Percentiles rank a stretch among this genome's conserved stretches.
These are phyloP conservation scores for Allygus modestus DNA, from an alignment of 2,888 invertebrate species.

Conservation along the genomic window DNA sequence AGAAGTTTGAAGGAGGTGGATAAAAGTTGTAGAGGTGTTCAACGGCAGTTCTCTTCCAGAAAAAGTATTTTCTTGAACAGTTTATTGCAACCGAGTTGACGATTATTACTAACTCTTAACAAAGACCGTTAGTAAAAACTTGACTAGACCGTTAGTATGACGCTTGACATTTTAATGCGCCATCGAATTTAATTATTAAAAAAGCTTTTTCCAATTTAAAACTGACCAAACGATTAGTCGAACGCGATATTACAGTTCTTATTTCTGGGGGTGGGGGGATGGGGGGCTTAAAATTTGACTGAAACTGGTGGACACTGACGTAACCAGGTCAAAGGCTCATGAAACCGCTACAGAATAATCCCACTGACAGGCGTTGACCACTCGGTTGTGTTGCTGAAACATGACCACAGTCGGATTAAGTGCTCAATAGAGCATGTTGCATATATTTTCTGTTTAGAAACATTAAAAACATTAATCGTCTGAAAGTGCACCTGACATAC, in stretches of 20 bases:
- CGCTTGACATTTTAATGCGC: too few relatives aligned
- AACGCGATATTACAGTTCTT: too few relatives aligned
- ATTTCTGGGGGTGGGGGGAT: too few relatives aligned
- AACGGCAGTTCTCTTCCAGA: neutral
- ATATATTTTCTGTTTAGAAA: too few relatives aligned
- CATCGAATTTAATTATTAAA: too few relatives aligned
- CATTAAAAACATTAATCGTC: too few relatives aligned
- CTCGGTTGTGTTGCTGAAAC: neutral
- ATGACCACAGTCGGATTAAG: neutral
- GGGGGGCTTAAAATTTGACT: neutral
- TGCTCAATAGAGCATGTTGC: neutral
- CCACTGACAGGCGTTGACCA: neutral
- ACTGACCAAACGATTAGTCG: too few relatives aligned
- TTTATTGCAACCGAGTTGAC: neutral
- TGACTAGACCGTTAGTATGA: too few relatives aligned
- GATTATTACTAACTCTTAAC: too few relatives aligned
- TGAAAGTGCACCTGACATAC: too few relatives aligned
- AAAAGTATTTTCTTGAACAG: neutral
- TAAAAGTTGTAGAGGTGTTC: neutral
- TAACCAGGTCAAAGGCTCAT: slow-evolving; percentile 1
- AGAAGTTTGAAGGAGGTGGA: slow-evolving; percentile 27
- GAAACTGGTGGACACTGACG: neutral
- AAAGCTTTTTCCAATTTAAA: too few relatives aligned
- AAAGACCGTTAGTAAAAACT: too few relatives aligned
- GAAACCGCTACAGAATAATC: slow-evolving; percentile 10